Base-by-base conservation (phyloP, 2,113 vertebrate species). In the Menura novaehollandiae region DNA sequence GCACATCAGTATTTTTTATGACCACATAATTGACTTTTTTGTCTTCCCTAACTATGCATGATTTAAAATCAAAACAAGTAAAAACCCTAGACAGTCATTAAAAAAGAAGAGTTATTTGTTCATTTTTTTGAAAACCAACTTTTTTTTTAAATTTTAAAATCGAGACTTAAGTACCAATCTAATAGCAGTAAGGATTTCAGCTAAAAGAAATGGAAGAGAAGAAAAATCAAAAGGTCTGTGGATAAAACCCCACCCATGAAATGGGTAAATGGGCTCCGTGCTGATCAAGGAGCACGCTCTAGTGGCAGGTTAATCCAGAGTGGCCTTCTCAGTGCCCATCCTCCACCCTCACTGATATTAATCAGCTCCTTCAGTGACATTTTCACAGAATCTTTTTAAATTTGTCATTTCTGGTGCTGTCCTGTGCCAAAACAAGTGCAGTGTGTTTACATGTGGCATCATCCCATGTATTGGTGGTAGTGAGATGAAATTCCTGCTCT, bases 401-500 rank as follows among this genome's bases (percentile, higher is more conserved):
- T 49, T 44, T 4, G 8, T 44, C 43, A 19, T 37, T 71, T 35
- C 11, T 83, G 9, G 46, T n/a, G 39, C 58, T 72, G 55, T 32
- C 49, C 19, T 52, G 41, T 52, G 71, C 90, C 78, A 71, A 74
- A 74, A 28, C 14, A 47, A 80, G 58, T 23, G 33, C 32, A 19
- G 2, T 56, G 19, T 26, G 30, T 92, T 77, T 88, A 78, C 39
- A 3, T 7, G 23, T 30, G 52, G 58, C 59, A 63, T 84, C 55
- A 5, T 66, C 35, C 9, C 27, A 6, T 27, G 24, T 35, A 16
- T 15, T 52, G 46, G 49, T 60, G 47, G 51, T 32, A 51, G 75
- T 13, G 43, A 37, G 83, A 74, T 96, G 60, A 79, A 88, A 88
- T 63, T 63, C 55, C 52, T 62, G 39, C 92, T 88, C 79, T 52